These are phyloP conservation scores for Neodiprion virginianus DNA, from an alignment of 1,140 invertebrate species.

Conservation along the genomic window DNA sequence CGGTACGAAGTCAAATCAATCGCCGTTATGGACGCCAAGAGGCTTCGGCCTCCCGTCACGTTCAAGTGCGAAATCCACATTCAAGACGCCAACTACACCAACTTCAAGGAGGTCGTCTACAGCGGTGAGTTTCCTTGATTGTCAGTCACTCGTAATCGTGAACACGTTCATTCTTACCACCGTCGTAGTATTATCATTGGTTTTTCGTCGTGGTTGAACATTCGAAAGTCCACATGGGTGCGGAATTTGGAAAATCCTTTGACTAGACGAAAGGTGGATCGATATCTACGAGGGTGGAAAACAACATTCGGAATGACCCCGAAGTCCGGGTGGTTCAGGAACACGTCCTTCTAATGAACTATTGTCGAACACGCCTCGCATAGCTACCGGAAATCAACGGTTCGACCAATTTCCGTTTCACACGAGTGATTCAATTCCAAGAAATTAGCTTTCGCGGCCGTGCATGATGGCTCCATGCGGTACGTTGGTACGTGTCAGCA, in stretches of 20 bases:
- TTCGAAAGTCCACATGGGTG: too few species aligned
- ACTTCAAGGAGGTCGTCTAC: constrained; percentile 69
- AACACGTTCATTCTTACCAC: too few species aligned
- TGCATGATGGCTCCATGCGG: too few species aligned
- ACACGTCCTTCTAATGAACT: neutral
- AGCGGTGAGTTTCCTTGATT: constrained; percentile 37
- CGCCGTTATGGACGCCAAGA: constrained; percentile 60
- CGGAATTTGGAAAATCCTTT: too few species aligned
- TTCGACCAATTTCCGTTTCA: constrained; percentile 2
- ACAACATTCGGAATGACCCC: too few species aligned
- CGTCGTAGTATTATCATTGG: too few species aligned
- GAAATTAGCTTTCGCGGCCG: neutral
- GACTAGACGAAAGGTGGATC: too few species aligned
- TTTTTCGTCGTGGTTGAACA: too few species aligned
- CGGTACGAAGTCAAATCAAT: constrained; percentile 40
- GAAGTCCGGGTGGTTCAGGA: too few species aligned
- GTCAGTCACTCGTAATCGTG: too few species aligned
- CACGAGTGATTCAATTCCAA: neutral
- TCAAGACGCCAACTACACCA: constrained; percentile 69
- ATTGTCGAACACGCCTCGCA: neutral
- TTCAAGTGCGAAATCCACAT: constrained; percentile 71
- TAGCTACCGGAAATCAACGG: constrained; percentile 1
- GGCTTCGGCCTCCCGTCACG: constrained; percentile 66
- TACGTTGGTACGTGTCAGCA: too few species aligned
- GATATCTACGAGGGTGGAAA: too few species aligned